Evolutionary conservation across 2,113 vertebrate species (phyloP).

Genomic region (Dascyllus trimaculatus): DNA sequence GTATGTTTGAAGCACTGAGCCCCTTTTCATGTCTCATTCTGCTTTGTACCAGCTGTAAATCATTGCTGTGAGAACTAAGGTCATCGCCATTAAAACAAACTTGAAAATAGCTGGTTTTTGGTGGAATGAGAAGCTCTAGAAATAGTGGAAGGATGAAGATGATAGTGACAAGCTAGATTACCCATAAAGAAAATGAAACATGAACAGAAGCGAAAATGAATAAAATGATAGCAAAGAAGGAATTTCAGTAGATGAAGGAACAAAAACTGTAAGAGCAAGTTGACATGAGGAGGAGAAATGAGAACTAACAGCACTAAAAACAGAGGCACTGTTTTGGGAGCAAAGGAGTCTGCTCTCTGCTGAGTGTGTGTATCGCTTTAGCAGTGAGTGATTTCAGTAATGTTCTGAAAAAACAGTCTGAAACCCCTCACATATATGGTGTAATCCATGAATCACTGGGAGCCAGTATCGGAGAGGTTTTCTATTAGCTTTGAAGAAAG

Average conservation of each 20-base stretch:
- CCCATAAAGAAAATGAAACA: background rate
- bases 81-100: slow-evolving; percentile 55
- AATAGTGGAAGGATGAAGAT: background rate
- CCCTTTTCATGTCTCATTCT: slow-evolving; percentile 43
- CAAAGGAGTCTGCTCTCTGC: background rate
- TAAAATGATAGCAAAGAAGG: background rate
- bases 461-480: background rate
- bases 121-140: slow-evolving; percentile 20
- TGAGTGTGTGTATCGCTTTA: slow-evolving; percentile 8
- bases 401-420: slow-evolving; percentile 21
- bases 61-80: slow-evolving; percentile 57
- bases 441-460: background rate
- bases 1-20: slow-evolving; percentile 50
- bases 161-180: background rate
- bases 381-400: slow-evolving; percentile 9
- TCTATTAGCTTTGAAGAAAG: background rate
- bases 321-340: background rate
- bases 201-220: background rate
- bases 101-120: slow-evolving; percentile 32
- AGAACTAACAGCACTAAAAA: background rate
- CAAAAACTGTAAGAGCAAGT: no score
- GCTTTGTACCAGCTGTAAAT: slow-evolving; percentile 66
- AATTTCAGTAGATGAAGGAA: background rate
- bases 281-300: no score
- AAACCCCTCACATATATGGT: slow-evolving; percentile 6